Conservation (phyloP, 92 coral and sea anemone genomes). For the Parazoanthus darwini region DNA sequence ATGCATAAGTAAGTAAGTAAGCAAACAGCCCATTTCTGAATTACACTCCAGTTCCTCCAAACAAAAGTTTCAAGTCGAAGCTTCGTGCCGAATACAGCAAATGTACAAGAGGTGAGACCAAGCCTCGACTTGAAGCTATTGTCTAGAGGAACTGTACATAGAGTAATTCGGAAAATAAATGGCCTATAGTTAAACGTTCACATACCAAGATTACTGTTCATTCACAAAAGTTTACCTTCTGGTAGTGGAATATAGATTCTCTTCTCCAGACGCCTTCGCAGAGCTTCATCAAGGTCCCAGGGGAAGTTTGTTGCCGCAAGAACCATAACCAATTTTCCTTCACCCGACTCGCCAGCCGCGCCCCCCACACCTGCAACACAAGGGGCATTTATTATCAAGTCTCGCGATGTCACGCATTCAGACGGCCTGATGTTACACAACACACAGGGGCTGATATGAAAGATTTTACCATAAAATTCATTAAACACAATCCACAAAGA, state of each 20-base stretch:
- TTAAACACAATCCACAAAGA: no score
- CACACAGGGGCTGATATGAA: neutral
- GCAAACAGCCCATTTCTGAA: no score
- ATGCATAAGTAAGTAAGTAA: no score
- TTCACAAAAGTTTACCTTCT: slow-evolving; percentile 55
- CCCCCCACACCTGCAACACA: slow-evolving; percentile 82
- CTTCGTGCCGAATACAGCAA: no score
- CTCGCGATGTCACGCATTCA: neutral
- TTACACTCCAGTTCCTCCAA: no score
- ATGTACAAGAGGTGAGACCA: no score
- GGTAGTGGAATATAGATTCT: slow-evolving; percentile 97
- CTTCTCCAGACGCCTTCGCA: slow-evolving; percentile 93
- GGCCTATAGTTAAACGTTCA: neutral
- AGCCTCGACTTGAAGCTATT: no score
- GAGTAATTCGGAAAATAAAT: no score
- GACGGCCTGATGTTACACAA: neutral
- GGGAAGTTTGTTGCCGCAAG: slow-evolving; percentile 98
- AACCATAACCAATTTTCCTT: slow-evolving; percentile 88
- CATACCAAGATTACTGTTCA: neutral
- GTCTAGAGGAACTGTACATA: no score
- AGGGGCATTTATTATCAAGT: neutral
- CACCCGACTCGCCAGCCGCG: slow-evolving; percentile 71
- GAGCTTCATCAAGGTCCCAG: slow-evolving; percentile 98
- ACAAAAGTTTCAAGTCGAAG: no score
- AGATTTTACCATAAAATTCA: no score